Evolutionary conservation across 2,113 vertebrate genomes (phyloP).

Genomic region (Bos indicus): DNA sequence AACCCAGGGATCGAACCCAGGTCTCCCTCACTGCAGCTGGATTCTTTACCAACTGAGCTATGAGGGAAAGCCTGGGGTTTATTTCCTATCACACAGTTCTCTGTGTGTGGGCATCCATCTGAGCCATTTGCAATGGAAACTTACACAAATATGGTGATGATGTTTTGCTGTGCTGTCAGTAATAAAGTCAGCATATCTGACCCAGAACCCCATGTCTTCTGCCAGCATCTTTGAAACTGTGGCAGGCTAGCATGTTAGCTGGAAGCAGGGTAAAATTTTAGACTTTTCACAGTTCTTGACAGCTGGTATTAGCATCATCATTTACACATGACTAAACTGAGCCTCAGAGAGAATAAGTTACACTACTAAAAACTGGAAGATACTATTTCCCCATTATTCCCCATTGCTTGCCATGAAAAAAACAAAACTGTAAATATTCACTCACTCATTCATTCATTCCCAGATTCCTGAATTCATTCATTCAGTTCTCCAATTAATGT

Average conservation of each 20-base stretch:
- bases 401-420: not conserved
- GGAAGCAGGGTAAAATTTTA: not conserved
- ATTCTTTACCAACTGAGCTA: not conserved
- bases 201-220: not conserved
- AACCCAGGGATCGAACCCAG: not conserved
- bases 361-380: not conserved
- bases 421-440: not conserved
- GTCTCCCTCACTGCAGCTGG: not conserved
- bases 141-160: not conserved
- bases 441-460: not conserved
- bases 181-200: not conserved
- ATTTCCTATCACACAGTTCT: not conserved
- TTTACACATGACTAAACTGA: not conserved
- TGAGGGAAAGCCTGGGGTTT: not conserved
- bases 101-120: not conserved
- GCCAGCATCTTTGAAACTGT: not conserved
- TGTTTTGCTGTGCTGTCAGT: not conserved
- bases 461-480: not conserved
- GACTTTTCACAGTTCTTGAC: not conserved
- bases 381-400: not conserved
- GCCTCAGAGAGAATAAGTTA: not conserved
- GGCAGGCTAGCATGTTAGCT: not conserved
- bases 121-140: not conserved
- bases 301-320: not conserved
- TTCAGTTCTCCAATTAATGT: not conserved